Conservation (phyloP, 2,113 vertebrate genomes). For the Orcinus orca region DNA sequence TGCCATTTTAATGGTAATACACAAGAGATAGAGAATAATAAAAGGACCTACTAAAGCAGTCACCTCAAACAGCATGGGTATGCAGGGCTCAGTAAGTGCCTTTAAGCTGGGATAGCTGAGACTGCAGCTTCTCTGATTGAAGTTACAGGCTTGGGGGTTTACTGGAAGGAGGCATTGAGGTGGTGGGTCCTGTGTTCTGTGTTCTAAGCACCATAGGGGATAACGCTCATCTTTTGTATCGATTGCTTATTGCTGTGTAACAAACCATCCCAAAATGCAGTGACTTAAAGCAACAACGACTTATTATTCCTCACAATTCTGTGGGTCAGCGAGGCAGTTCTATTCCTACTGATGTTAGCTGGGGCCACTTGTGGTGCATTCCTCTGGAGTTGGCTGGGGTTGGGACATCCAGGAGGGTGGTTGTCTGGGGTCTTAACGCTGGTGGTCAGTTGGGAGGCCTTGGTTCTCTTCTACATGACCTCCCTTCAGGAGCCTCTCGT, state of each 20-base stretch:
- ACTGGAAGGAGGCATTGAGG: neutral
- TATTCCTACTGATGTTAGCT: neutral
- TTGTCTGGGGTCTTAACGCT: neutral
- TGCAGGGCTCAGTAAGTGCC: neutral
- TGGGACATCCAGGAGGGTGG: neutral
- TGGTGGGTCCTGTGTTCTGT: too few relatives aligned
- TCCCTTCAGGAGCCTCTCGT: neutral
- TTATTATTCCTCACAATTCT: neutral
- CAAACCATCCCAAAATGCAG: neutral
- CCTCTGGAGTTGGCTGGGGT: neutral
- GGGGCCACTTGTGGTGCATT: too few relatives aligned
- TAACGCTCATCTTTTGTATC: neutral
- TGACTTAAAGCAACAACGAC: neutral
- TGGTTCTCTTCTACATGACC: neutral
- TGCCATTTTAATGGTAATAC: neutral
- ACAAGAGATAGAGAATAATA: neutral
- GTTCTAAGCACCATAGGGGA: neutral
- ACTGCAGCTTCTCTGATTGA: neutral
- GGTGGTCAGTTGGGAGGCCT: neutral
- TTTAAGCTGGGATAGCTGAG: neutral
- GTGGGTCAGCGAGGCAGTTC: neutral
- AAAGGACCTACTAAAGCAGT: neutral
- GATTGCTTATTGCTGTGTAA: neutral
- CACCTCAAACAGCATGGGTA: neutral
- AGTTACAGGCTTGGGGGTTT: neutral